These are phyloP conservation scores for Nephotettix cincticeps DNA, from an alignment of 1,140 invertebrate genomes.

Conservation along the genomic window DNA sequence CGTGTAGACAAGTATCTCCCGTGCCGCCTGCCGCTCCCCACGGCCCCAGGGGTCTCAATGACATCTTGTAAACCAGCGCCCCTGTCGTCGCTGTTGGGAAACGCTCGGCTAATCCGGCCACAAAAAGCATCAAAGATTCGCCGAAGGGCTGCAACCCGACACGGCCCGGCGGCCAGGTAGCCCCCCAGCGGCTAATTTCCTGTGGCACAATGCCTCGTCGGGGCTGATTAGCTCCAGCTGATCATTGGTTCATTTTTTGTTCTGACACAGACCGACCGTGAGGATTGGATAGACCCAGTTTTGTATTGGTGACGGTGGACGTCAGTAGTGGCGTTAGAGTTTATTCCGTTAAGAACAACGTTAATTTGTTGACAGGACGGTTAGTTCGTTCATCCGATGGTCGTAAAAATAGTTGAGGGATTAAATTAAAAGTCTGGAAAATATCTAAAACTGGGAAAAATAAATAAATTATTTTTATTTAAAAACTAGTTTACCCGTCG, in stretches of 20 bases:
- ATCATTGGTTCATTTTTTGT: not conserved
- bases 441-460: no score
- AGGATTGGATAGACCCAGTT: not conserved
- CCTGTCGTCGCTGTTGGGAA: not conserved
- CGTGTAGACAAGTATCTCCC: no score
- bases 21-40: no score
- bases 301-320: not conserved
- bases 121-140: constrained; percentile 2
- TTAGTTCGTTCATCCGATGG: not conserved
- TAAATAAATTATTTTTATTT: no score
- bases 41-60: not conserved
- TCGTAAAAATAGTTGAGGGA: not conserved
- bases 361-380: not conserved
- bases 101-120: not conserved
- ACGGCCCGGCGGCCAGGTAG: not conserved
- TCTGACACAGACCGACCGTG: not conserved
- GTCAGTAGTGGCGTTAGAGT: not conserved
- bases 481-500: no score
- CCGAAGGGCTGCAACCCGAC: not conserved
- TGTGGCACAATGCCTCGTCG: not conserved
- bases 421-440: no score
- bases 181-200: constrained; percentile 11
- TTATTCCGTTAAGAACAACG: not conserved
- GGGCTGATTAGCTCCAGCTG: not conserved
- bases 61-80: no score